Evolutionary conservation across 2,113 vertebrate genomes (phyloP).

Genomic region (Serilophus lunatus): DNA sequence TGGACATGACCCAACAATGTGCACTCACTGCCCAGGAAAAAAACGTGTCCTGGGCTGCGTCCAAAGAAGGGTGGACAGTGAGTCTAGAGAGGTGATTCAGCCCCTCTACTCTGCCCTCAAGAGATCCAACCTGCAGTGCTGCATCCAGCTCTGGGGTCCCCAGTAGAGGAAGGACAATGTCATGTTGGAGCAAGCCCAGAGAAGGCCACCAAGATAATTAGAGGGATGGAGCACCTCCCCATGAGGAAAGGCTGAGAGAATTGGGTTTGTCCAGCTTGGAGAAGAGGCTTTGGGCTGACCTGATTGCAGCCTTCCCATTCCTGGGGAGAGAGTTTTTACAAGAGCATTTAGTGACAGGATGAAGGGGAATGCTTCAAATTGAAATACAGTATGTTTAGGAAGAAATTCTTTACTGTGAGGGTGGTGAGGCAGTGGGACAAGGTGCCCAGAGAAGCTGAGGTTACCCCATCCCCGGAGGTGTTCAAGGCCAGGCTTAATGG

Average conservation of each 20-base stretch:
- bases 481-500: neutral
- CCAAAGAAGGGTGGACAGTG: neutral
- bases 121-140: neutral
- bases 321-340: neutral
- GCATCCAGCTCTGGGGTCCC: neutral
- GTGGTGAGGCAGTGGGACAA: neutral
- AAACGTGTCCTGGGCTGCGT: neutral
- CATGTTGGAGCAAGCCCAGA: rapidly evolving
- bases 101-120: neutral
- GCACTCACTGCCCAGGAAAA: neutral
- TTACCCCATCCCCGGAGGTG: neutral
- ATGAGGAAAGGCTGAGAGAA: neutral
- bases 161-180: no score
- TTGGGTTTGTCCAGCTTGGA: neutral
- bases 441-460: neutral
- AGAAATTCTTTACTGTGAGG: neutral
- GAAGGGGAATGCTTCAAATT: neutral
- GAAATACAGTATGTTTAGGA: neutral
- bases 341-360: neutral
- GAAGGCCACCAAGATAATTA: neutral
- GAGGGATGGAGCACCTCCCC: neutral
- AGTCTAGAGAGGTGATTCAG: neutral
- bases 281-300: neutral
- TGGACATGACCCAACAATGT: neutral
- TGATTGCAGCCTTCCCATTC: neutral